Evolutionary conservation across 2,797 vertebrate species (phyloP), one percentile per base, ranked within the genome.

Genomic region (Morus bassanus): DNA sequence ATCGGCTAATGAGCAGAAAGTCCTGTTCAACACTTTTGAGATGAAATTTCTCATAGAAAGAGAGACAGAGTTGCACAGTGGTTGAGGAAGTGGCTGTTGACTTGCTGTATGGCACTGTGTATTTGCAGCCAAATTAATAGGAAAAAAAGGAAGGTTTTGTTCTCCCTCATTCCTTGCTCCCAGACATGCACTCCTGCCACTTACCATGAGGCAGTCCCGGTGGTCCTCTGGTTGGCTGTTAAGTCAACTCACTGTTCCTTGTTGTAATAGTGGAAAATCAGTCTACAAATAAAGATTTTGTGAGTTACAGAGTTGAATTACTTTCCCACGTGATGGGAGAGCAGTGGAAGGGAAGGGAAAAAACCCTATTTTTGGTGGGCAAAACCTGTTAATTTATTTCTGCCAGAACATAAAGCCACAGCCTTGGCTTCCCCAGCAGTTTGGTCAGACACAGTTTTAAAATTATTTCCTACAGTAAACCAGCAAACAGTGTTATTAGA

Each of bases 361-460:
- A 60, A 6, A 0, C 4, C 8, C 5, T 74, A 1, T 27, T 72
- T 89, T 50, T 53, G 19, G 30, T 54, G 19, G 46, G 45, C 11
- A 7, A 90, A 91, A 90, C 13, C 63, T 10, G 24, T 85, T 86
- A 41, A 30, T 90, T 88, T 88, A 39, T 86, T 61, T 88, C 77
- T 80, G 61, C 27, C 61, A n/a, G 53, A 86, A 65, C 8, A 41
- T 57, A 64, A 80, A 93, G 33, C 61, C 83, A 65, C 79, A 88
- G 57, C 19, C 54, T 86, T 65, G 77, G 73, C 41, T 86, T 90
- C 46, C 43, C 43, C 43, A 90, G 46, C 43, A 64, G 27, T 51
- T 86, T 18, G 11, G 61, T 92, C 37, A 90, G 63, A 69, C 35
- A 61, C 0, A 48, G 27, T 63, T 84, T 68, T 37, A 37, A 86